Evolutionary conservation across 2,888 invertebrate genomes (phyloP).

Genomic region (Sphaerophoria rueppellii): DNA sequence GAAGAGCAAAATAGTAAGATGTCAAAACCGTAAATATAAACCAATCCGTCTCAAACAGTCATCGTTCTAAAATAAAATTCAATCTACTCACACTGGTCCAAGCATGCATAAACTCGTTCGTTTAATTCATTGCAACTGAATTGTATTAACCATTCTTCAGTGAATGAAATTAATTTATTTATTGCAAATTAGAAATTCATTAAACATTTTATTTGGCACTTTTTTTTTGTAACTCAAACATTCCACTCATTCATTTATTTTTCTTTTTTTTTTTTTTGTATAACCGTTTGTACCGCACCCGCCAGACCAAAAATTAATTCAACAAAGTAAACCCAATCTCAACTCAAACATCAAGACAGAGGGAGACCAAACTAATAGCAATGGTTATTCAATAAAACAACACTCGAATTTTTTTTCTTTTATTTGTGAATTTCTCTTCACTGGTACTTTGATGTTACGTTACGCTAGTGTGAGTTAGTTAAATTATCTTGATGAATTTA

Average conservation of each 20-base stretch:
- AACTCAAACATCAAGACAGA: background rate
- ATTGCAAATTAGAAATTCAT: background rate
- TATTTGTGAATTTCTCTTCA: background rate
- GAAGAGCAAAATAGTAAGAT: too few species aligned
- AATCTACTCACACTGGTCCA: too few species aligned
- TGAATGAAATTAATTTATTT: background rate
- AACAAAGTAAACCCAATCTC: background rate
- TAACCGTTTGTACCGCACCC: background rate
- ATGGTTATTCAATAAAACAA: slow-evolving; percentile 13
- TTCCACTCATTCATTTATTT: slow-evolving; percentile 18
- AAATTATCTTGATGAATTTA: background rate
- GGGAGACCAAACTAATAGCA: slow-evolving; percentile 27
- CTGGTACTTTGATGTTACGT: background rate
- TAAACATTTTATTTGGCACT: slow-evolving; percentile 2
- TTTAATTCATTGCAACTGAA: background rate
- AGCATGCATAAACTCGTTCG: background rate
- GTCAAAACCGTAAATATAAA: too few species aligned
- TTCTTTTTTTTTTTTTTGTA: background rate
- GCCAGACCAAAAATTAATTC: slow-evolving; percentile 20
- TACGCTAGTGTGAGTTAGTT: too few species aligned
- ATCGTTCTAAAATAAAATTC: too few species aligned
- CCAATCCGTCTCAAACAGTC: too few species aligned
- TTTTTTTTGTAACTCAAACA: background rate
- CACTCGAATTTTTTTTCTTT: background rate
- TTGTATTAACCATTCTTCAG: background rate